These are phyloP conservation scores for Gambusia affinis DNA, from an alignment of 2,113 vertebrate genomes.

Conservation along the genomic window DNA sequence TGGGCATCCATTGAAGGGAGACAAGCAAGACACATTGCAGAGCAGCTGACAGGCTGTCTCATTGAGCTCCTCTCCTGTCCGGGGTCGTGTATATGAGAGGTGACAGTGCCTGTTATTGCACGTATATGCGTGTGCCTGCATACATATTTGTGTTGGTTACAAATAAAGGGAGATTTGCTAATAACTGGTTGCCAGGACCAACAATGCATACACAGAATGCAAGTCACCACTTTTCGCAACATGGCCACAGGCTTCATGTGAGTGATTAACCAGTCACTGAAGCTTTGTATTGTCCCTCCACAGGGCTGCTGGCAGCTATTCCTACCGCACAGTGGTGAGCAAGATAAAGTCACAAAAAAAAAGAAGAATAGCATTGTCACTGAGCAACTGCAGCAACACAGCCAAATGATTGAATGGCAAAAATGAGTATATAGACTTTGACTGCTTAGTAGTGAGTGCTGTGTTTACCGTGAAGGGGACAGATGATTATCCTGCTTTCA, in stretches of 20 bases:
- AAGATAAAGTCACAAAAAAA: constrained; percentile 49
- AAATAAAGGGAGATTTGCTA: constrained; percentile 48
- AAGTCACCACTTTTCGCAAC: constrained; percentile 46
- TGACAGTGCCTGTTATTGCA: constrained; percentile 49
- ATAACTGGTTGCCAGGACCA: constrained; percentile 59
- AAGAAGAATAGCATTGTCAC: constrained; percentile 37
- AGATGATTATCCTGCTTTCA: constrained; percentile 49
- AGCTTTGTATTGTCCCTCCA: constrained; percentile 23
- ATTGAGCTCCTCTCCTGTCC: constrained; percentile 55
- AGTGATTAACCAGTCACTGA: constrained; percentile 52
- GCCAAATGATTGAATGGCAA: constrained; percentile 50
- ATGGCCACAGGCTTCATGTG: constrained; percentile 30
- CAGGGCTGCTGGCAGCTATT: constrained; percentile 28
- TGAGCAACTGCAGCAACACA: constrained; percentile 52
- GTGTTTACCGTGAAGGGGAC: constrained; percentile 50
- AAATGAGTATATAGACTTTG: constrained; percentile 41
- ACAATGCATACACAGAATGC: constrained; percentile 37
- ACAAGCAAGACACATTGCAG: constrained; percentile 40
- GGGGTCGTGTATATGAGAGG: constrained; percentile 55
- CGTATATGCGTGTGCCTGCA: not conserved
- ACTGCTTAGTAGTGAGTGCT: constrained; percentile 61
- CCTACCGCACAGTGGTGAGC: constrained; percentile 25
- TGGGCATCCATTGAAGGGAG: constrained; percentile 59
- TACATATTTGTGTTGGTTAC: constrained; percentile 12
- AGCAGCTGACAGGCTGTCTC: constrained; percentile 65